phyloP scores from a whole-genome alignment of 1,140 invertebrate species.

The Zaprionus davidi region DNA sequence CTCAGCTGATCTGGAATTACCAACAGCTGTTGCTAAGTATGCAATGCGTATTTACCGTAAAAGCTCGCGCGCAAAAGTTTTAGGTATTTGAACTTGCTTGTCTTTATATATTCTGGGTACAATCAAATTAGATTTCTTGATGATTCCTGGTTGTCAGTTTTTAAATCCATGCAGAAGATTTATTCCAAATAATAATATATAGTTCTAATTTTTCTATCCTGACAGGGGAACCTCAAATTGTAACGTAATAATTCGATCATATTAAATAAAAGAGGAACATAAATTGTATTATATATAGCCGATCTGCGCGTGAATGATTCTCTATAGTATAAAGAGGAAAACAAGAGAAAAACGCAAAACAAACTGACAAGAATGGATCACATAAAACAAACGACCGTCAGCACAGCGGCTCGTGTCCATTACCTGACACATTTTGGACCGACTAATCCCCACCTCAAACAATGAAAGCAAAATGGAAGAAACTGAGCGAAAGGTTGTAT shows the following conservation, averaged over 20 bases:
- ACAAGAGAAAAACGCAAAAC: conserved; percentile 10
- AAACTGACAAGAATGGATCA: conserved; percentile 29
- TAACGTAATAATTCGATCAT: background rate
- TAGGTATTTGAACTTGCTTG: background rate
- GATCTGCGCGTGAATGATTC: background rate
- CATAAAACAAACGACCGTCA: conserved; percentile 28
- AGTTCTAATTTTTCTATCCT: too few relatives aligned
- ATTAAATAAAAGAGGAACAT: background rate
- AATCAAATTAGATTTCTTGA: too few relatives aligned
- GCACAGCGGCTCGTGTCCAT: conserved; percentile 30
- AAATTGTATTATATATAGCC: background rate
- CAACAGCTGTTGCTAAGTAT: conserved; percentile 14
- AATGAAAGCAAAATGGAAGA: conserved; percentile 28
- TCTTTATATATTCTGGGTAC: too few relatives aligned
- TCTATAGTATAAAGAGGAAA: conserved; percentile 12
- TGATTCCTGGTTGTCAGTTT: too few relatives aligned
- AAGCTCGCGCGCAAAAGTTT: conserved; percentile 6
- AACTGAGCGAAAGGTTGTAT: conserved; percentile 1
- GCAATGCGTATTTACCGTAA: background rate
- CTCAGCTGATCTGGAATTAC: background rate
- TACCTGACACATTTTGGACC: conserved; percentile 35
- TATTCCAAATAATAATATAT: too few relatives aligned
- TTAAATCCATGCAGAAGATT: too few relatives aligned
- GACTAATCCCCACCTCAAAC: conserved; percentile 39
- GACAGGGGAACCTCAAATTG: background rate